phyloP scores from a whole-genome alignment of 2,113 vertebrate species.

The Lophochroa leadbeateri region DNA sequence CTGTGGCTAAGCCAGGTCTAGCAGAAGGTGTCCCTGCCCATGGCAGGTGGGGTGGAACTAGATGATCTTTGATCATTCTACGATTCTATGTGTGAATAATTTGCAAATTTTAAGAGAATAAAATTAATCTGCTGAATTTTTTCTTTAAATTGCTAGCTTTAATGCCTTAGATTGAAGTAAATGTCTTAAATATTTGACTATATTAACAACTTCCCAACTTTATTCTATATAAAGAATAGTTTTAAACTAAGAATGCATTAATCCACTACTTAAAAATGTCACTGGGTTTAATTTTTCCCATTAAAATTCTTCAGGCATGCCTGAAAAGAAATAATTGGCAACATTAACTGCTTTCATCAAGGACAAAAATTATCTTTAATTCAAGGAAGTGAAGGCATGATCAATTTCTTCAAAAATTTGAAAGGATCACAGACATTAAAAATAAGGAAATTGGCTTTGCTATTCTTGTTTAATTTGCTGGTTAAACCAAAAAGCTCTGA shows the following conservation, averaged over 20 bases:
- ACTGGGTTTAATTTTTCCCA: not conserved
- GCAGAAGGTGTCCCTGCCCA: not conserved
- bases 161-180: not conserved
- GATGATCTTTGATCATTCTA: not conserved
- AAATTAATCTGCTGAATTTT: not conserved
- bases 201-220: not conserved
- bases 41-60: not conserved
- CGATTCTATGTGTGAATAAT: not conserved
- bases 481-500: not conserved
- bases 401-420: slow-evolving; percentile 14
- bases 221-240: not conserved
- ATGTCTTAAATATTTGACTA: not conserved
- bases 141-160: not conserved
- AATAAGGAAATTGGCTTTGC: slow-evolving; percentile 12
- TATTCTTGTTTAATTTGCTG: slow-evolving; percentile 27
- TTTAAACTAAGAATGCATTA: slow-evolving; percentile 7
- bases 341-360: not conserved
- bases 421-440: not conserved
- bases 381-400: not conserved
- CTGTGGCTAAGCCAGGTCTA: not conserved
- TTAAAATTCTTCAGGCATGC: slow-evolving; percentile 43
- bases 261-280: slow-evolving; percentile 20
- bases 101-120: not conserved
- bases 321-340: slow-evolving; percentile 43
- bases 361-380: slow-evolving; percentile 25